These are phyloP conservation scores for Tetranychus piercei DNA, from an alignment of 2,888 invertebrate species.

Conservation along the genomic window DNA sequence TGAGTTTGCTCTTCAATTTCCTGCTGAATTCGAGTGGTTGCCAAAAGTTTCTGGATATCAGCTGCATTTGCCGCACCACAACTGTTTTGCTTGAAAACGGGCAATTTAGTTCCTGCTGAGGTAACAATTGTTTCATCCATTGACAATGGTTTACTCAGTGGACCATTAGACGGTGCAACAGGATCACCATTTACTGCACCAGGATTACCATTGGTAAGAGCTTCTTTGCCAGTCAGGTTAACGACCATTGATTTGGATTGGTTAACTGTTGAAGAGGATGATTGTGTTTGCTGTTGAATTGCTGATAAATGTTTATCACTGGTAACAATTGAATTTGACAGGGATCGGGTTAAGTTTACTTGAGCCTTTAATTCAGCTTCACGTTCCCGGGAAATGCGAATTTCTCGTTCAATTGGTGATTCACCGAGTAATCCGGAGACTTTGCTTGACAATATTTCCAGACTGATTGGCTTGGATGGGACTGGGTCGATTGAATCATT, in stretches of 20 bases:
- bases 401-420: constrained; percentile 40
- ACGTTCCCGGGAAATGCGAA: constrained; percentile 36
- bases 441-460: neutral
- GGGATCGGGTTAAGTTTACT: neutral
- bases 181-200: neutral
- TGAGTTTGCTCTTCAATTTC: constrained; percentile 71
- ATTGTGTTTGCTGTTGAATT: neutral
- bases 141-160: neutral
- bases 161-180: neutral
- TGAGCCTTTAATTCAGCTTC: constrained; percentile 33
- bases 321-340: neutral
- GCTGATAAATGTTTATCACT: neutral
- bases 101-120: neutral
- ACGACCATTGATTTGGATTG: neutral
- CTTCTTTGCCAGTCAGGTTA: neutral
- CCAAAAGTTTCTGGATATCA: constrained; percentile 21
- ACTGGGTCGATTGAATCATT: neutral
- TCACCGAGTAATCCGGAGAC: constrained; percentile 25
- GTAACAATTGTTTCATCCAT: neutral
- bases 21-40: constrained; percentile 53
- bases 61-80: constrained; percentile 4
- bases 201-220: neutral
- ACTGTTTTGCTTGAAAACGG: neutral
- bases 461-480: neutral
- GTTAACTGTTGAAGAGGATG: constrained; percentile 3